Evolutionary conservation across 2,797 vertebrate species (phyloP).

Genomic region (Sebastiscus tertius): DNA sequence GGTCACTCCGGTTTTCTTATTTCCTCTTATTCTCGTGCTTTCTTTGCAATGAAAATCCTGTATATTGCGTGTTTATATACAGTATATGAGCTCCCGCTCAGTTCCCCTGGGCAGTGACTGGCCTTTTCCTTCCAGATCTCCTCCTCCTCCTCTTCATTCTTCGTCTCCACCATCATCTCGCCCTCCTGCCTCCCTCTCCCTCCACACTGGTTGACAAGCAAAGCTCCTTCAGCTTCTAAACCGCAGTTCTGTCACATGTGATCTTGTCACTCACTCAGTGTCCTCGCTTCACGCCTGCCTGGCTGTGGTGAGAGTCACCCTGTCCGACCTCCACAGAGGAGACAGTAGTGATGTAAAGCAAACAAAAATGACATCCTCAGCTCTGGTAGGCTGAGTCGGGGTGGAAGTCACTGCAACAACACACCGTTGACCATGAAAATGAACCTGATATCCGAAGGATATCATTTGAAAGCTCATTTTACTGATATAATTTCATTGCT

Average conservation of each 20-base stretch:
- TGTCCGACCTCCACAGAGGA: background rate
- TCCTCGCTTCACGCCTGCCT: conserved; percentile 29
- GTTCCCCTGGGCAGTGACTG: conserved; percentile 3
- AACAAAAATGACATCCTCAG: background rate
- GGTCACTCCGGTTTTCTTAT: background rate
- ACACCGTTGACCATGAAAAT: background rate
- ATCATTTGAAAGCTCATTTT: background rate
- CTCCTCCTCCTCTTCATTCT: background rate
- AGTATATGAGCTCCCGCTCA: background rate
- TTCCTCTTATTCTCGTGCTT: background rate
- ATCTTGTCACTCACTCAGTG: conserved; percentile 54
- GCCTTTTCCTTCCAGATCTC: conserved; percentile 14
- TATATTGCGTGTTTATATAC: background rate
- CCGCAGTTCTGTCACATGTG: conserved; percentile 54
- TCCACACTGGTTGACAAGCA: conserved; percentile 19
- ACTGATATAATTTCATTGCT: background rate
- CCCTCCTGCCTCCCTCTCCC: background rate
- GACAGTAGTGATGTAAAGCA: conserved; percentile 1
- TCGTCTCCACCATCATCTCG: background rate
- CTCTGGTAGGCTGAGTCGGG: background rate
- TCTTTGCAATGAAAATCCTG: background rate
- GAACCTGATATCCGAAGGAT: background rate
- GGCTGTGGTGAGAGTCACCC: background rate
- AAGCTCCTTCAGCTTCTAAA: conserved; percentile 29
- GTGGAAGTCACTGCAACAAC: background rate